Conservation (phyloP, 2,797 vertebrate species). For the Acanthopagrus latus region DNA sequence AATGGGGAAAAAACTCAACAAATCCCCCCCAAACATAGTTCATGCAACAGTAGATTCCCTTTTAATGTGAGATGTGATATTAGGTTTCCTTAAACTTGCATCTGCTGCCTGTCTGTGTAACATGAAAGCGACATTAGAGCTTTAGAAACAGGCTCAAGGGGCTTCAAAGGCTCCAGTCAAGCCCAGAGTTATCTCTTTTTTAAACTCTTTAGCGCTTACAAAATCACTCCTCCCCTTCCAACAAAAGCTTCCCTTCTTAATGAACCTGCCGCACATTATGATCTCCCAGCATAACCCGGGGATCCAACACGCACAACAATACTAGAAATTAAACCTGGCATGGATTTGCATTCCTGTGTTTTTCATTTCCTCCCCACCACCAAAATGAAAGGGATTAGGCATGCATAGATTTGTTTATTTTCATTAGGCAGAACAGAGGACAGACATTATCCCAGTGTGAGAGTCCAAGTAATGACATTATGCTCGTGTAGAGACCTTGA, state of each 20-base stretch:
- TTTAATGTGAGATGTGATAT: slow-evolving; percentile 55
- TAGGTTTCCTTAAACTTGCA: slow-evolving; percentile 59
- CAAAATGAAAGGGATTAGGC: slow-evolving; percentile 57
- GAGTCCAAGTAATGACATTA: slow-evolving; percentile 45
- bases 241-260: slow-evolving; percentile 60
- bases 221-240: slow-evolving; percentile 52
- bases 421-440: slow-evolving; percentile 47
- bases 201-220: slow-evolving; percentile 55
- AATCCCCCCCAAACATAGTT: background rate
- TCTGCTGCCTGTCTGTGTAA: slow-evolving; percentile 51
- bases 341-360: slow-evolving; percentile 34
- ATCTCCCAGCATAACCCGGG: slow-evolving; percentile 41
- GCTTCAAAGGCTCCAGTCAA: slow-evolving; percentile 69
- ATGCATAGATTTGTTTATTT: slow-evolving; percentile 64
- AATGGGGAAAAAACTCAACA: background rate
- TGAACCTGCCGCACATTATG: slow-evolving; percentile 66
- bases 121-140: slow-evolving; percentile 68
- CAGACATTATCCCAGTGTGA: slow-evolving; percentile 49
- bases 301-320: slow-evolving; percentile 39
- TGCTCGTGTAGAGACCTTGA: slow-evolving; percentile 40
- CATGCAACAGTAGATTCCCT: slow-evolving; percentile 5
- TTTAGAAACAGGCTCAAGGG: slow-evolving; percentile 46
- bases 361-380: slow-evolving; percentile 39
- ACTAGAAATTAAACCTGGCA: slow-evolving; percentile 44
- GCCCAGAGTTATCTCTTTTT: slow-evolving; percentile 65